Evolutionary conservation across 2,797 vertebrate genomes (phyloP).

Genomic region (Loriculus beryllinus): DNA sequence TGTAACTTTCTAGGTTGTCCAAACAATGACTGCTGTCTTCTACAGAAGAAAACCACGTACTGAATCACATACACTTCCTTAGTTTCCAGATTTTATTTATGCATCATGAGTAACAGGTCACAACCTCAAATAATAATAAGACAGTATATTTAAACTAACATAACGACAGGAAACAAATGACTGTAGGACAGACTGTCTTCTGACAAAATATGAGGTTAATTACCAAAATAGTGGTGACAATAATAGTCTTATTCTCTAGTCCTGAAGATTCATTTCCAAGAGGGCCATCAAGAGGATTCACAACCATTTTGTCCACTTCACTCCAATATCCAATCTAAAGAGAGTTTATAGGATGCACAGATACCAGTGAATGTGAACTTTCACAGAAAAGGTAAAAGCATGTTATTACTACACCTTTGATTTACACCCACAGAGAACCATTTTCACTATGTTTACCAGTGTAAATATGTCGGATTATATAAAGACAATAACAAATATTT

Average conservation of each 20-base stretch:
- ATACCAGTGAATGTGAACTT: background rate
- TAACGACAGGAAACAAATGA: background rate
- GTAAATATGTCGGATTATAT: background rate
- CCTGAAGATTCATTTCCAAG: slow-evolving; percentile 91
- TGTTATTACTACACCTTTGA: background rate
- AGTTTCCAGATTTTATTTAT: slow-evolving; percentile 9
- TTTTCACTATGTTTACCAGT: background rate
- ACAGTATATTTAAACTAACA: slow-evolving; percentile 2
- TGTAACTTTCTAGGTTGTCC: background rate
- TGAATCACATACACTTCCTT: background rate
- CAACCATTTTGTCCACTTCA: slow-evolving; percentile 98
- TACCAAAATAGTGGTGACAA: slow-evolving; percentile 99
- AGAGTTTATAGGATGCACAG: slow-evolving; percentile 46
- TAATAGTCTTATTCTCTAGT: slow-evolving; percentile 98
- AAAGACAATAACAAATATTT: background rate
- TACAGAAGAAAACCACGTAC: background rate
- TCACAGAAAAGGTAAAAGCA: background rate
- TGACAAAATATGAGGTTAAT: slow-evolving; percentile 65
- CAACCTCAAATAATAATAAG: background rate
- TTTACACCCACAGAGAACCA: background rate
- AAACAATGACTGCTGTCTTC: background rate
- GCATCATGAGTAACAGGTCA: background rate
- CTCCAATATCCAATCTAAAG: slow-evolving; percentile 98
- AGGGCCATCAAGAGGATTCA: slow-evolving; percentile 91
- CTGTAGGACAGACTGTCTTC: slow-evolving; percentile 9